Conservation (phyloP, 2,113 vertebrate genomes). For the Thymallus thymallus region DNA sequence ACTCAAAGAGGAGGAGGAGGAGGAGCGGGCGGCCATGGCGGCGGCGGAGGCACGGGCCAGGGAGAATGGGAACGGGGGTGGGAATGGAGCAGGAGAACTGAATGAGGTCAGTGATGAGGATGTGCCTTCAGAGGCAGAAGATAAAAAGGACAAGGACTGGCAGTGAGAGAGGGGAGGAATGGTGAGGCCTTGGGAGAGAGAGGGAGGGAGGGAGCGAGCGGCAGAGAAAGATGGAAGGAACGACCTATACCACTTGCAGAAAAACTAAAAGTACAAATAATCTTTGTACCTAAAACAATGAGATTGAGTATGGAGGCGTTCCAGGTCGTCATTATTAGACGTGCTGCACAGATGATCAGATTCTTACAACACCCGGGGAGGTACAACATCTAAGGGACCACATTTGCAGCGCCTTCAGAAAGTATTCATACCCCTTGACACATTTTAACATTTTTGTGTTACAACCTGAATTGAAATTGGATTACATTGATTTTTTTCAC, state of each 20-base stretch:
- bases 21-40: conserved; percentile 37
- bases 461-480: too few relatives aligned
- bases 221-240: conserved; percentile 12
- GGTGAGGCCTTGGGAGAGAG: conserved; percentile 6
- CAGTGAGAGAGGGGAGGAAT: background rate
- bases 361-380: too few relatives aligned
- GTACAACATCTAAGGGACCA: too few relatives aligned
- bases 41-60: background rate
- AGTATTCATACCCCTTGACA: too few relatives aligned
- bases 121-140: conserved; percentile 72
- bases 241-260: background rate
- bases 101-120: conserved; percentile 67
- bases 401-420: too few relatives aligned
- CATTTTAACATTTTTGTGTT: too few relatives aligned
- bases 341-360: too few relatives aligned
- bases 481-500: too few relatives aligned
- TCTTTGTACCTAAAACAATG: too few relatives aligned
- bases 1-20: conserved; percentile 82
- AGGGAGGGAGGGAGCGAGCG: background rate
- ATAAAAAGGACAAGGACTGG: conserved; percentile 77
- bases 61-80: conserved; percentile 33
- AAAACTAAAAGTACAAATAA: background rate
- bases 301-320: too few relatives aligned
- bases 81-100: conserved; percentile 56
- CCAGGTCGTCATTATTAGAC: too few relatives aligned